Percentiles rank a stretch among this genome's conserved stretches.
These are phyloP conservation scores for Serranus cabrilla DNA, from an alignment of 2,797 vertebrate species.

Conservation along the genomic window DNA sequence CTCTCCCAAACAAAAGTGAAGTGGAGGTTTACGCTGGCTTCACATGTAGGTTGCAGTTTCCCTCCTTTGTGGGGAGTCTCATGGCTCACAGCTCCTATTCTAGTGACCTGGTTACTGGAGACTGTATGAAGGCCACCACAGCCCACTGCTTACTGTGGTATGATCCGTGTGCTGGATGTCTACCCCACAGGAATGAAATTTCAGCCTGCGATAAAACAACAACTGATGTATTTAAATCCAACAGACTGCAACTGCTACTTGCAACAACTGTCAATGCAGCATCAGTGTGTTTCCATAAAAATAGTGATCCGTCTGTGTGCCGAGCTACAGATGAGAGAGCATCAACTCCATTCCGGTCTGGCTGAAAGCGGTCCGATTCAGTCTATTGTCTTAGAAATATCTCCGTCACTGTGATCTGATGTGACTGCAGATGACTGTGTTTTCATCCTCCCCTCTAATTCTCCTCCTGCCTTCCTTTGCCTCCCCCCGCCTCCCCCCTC, in stretches of 20 bases:
- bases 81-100: conserved; percentile 40
- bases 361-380: conserved; percentile 41
- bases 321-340: conserved; percentile 18
- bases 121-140: not conserved
- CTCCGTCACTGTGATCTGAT: conserved; percentile 56
- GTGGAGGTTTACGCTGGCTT: conserved; percentile 4
- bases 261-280: not conserved
- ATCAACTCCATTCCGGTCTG: conserved; percentile 3
- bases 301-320: conserved; percentile 3
- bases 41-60: conserved; percentile 25
- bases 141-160: conserved; percentile 3
- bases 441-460: conserved; percentile 42
- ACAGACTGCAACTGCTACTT: not conserved
- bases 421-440: conserved; percentile 65
- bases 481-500: conserved; percentile 13
- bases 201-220: not conserved
- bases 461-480: conserved; percentile 12
- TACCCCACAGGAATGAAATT: not conserved
- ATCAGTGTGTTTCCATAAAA: conserved; percentile 10
- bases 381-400: conserved; percentile 51
- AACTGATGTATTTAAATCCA: not conserved
- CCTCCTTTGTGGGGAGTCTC: conserved; percentile 27
- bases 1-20: conserved; percentile 1
- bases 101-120: conserved; percentile 43
- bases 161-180: not conserved